Conservation (phyloP, 2,888 invertebrate species). For the Drosophila quasianomalipes region DNA sequence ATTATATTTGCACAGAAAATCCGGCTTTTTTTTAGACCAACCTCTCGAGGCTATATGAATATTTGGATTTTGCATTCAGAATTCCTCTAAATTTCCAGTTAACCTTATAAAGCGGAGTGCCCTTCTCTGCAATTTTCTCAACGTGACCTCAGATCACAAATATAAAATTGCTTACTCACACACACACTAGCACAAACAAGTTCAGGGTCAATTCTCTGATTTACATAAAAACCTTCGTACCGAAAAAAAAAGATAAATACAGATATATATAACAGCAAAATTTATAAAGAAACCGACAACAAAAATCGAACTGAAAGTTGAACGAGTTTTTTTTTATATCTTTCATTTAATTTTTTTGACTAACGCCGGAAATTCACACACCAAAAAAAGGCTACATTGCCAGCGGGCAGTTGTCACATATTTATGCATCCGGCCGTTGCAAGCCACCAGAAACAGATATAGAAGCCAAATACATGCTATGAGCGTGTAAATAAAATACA, state of each 20-base stretch:
- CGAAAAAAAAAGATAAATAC: constrained; percentile 22
- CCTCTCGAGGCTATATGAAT: background rate
- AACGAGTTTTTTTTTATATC: constrained; percentile 30
- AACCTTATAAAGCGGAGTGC: constrained; percentile 1
- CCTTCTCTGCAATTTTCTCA: constrained; percentile 27
- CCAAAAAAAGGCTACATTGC: constrained; percentile 38
- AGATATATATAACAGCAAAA: constrained; percentile 11
- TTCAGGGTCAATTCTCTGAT: constrained; percentile 55
- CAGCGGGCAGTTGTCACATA: constrained; percentile 72
- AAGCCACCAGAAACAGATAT: constrained; percentile 31
- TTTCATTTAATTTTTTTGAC: constrained; percentile 28
- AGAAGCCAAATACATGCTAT: constrained; percentile 21
- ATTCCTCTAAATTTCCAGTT: background rate
- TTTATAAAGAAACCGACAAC: constrained; percentile 27
- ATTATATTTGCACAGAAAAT: background rate
- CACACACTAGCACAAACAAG: constrained; percentile 21
- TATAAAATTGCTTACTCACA: constrained; percentile 2
- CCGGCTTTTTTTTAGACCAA: background rate
- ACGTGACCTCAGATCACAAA: constrained; percentile 28
- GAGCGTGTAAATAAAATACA: constrained; percentile 42
- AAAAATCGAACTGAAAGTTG: constrained; percentile 52
- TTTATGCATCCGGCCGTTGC: constrained; percentile 77
- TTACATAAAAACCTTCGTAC: constrained; percentile 57
- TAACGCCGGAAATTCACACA: constrained; percentile 65
- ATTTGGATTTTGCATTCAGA: background rate